Evolutionary conservation across 92 coral and sea anemone species (phyloP).

Genomic region (Phenganax marumi): DNA sequence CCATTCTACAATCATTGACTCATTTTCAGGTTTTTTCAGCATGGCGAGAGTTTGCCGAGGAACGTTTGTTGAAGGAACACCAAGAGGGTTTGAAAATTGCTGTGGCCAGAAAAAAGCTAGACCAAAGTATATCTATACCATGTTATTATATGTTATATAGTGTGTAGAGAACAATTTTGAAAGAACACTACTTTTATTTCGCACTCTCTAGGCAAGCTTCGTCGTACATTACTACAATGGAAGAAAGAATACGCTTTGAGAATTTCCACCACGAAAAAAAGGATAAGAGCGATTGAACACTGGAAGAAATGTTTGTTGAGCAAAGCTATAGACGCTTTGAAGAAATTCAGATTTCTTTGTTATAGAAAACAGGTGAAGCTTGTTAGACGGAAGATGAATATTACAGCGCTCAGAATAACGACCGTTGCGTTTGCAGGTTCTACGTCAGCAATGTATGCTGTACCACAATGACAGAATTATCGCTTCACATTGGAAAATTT

Average conservation of each 20-base stretch:
- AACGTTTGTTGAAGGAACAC: slow-evolving; percentile 1
- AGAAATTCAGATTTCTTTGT: slow-evolving; percentile 36
- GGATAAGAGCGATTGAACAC: slow-evolving; percentile 26
- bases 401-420: not conserved
- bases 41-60: slow-evolving; percentile 12
- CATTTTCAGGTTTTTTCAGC: not conserved
- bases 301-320: slow-evolving; percentile 19
- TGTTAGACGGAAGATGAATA: not conserved
- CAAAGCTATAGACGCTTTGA: slow-evolving; percentile 9
- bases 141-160: not conserved
- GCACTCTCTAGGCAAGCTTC: slow-evolving; percentile 17
- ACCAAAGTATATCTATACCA: slow-evolving; percentile 1
- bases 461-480: slow-evolving; percentile 29
- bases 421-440: slow-evolving; percentile 4
- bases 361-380: slow-evolving; percentile 32
- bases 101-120: not conserved
- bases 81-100: not conserved
- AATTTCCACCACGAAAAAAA: not conserved
- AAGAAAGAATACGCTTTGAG: not conserved
- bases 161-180: not conserved
- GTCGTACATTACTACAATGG: slow-evolving; percentile 19
- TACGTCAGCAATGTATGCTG: slow-evolving; percentile 35
- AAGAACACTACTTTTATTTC: not conserved
- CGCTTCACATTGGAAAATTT: slow-evolving; percentile 13
- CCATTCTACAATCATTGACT: not conserved